phyloP scores from a whole-genome alignment of 2,797 vertebrate species.

The Erethizon dorsatum region DNA sequence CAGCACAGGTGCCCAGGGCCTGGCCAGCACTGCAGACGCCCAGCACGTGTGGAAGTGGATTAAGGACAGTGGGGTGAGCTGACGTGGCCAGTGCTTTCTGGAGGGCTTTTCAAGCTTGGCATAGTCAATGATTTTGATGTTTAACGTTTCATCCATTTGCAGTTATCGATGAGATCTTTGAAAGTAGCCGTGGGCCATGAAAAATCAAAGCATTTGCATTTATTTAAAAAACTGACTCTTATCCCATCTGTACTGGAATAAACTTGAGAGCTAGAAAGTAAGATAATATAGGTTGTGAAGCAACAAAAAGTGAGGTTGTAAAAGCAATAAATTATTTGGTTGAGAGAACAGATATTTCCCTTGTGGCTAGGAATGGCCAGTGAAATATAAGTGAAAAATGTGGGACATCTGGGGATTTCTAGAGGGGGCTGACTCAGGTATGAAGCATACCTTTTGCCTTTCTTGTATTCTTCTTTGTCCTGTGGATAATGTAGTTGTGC shows the following conservation, averaged over 20 bases:
- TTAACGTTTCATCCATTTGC: conserved; percentile 52
- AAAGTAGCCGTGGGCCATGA: conserved; percentile 1
- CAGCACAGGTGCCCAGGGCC: background rate
- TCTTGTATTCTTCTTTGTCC: conserved; percentile 10
- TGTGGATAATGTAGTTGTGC: background rate
- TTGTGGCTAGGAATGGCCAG: background rate
- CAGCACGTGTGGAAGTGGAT: background rate
- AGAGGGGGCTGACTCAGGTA: background rate
- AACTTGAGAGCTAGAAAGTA: conserved; percentile 14
- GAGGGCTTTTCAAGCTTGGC: background rate
- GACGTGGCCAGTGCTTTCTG: background rate
- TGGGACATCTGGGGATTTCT: background rate
- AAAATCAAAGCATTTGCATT: conserved; percentile 54
- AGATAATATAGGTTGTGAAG: background rate
- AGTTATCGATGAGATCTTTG: conserved; percentile 63
- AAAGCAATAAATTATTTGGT: background rate
- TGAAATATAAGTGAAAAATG: background rate
- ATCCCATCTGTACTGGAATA: background rate
- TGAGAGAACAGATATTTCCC: conserved; percentile 2
- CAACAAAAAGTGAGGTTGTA: background rate
- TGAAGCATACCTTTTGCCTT: background rate
- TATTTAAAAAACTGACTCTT: conserved; percentile 8
- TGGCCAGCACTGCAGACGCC: background rate
- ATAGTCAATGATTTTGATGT: background rate
- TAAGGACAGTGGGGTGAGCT: background rate